Base-by-base conservation (phyloP, 2,113 vertebrate species). In the Lophius piscatorius region DNA sequence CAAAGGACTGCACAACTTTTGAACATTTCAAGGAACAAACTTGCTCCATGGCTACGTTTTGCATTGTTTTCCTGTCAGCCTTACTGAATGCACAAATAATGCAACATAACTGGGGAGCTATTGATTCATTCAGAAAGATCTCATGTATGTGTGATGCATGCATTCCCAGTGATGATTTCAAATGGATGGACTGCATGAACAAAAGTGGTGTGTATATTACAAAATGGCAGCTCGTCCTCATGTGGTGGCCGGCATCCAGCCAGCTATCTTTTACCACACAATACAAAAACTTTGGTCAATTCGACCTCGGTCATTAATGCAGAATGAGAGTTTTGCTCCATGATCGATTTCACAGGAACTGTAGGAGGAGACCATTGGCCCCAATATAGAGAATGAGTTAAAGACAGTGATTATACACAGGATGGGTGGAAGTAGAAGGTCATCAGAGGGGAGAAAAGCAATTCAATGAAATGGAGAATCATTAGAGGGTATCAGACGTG, bases 11-110 rank as follows among this genome's bases (percentile, higher is more conserved):
- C 58, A 80, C 65, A 63, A 26, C 60, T 31, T 52, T 57, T 12
- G 59, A 76, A 78, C 74, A 59, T 71, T 63, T 74, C 40, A 3
- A 59, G 57, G 67, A 73, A 74, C 70, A 67, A 74, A 80, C 46
- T 47, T 22, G 24, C 48, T 78, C 51, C 9, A 20, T 59, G 1
- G 10, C 39, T 58, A 54, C 47, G 51, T 70, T 69, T 42, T 70
- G 41, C 56, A 33, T 65, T 9, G 6, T 74, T 76, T 73, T 68
- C n/a, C 54, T 61, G 45, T 65, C 66, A 71, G 20, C 41, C 23
- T 50, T 24, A 63, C 38, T 57, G 50, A 68, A 67, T 40, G 39
- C 21, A 29, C 63, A 33, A 56, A 35, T 2, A 35, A 29, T 26
- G 52, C 17, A 21, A 56, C 38, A 26, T 65, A 50, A 47, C 26